Base-by-base conservation (phyloP, 2,888 invertebrate species). In the Chaitophorus viminalis region DNA sequence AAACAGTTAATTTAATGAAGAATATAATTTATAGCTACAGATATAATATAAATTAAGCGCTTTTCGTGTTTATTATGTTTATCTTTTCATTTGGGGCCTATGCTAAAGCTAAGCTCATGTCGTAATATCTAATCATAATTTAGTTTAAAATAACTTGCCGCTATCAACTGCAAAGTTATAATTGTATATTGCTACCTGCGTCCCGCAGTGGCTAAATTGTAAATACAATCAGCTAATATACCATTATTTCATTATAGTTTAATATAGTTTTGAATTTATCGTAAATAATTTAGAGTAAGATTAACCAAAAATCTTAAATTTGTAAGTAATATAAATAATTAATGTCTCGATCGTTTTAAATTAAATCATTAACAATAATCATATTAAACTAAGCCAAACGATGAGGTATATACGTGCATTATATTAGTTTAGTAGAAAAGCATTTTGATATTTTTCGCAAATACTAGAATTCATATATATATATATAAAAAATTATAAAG, bases 361-460 rank as follows among this genome's bases (percentile, higher is more conserved):
- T 70, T 68, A 52, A 52, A 14, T 17, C 33, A 39, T 82, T 17
- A 14, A 46, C 60, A 60, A 81, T 31, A 70, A 39, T 39, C 6
- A 6, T 70, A 82, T 70, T 39, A 25, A 72, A 82, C 52, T 17
- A 52, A 52, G n/a, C 33, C 21, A 29, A 65, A 72, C 25, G 1
- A 70, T 31, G 3, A 33, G 33, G 4, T n/a, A 36, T 9, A 25
- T 31, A 39, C 31, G 11, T 36, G 25, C 5, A 18, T 46, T 46
- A 3, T 31, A 54, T 72, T 54, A 72, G 72, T 52, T 72, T 33
- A 29, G 52, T n/a, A 29, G 52, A 17, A 72, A 72, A 72, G 52
- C 25, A 29, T 60, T 74, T 83, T 75, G n/a, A 83, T 83, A 75
- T 83, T 83, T 83, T 75, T 75, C 83, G 29, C 60, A 60, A n/a